Evolutionary conservation across 2,888 invertebrate genomes (phyloP).

Genomic region (Drosophila subsilvestris): DNA sequence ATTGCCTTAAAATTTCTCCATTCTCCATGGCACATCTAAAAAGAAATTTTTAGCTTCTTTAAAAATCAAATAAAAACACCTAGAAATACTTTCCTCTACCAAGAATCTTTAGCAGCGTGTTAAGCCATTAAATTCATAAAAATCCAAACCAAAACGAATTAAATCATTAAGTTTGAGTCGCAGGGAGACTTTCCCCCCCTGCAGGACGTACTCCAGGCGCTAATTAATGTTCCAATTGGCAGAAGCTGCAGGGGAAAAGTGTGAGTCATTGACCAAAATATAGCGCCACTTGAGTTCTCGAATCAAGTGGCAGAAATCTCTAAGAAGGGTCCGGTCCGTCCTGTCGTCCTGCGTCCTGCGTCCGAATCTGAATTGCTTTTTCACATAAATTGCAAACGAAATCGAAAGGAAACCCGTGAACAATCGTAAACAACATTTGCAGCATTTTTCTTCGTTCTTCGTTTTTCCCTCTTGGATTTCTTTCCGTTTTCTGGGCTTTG

Average conservation of each 20-base stretch:
- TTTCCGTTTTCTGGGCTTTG: constrained; percentile 19
- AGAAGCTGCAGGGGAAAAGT: constrained; percentile 16
- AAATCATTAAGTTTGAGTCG: constrained; percentile 22
- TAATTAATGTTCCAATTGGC: constrained; percentile 34
- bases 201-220: constrained; percentile 5
- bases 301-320: constrained; percentile 9
- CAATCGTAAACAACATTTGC: constrained; percentile 77
- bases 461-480: constrained; percentile 12
- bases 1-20: too few species aligned
- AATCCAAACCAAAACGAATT: constrained; percentile 22
- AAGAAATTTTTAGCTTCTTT: neutral
- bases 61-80: too few species aligned
- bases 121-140: neutral
- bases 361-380: constrained; percentile 49
- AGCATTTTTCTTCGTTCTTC: constrained; percentile 41
- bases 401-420: constrained; percentile 80
- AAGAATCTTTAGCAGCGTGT: neutral
- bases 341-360: neutral
- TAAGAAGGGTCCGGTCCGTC: neutral
- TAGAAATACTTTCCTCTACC: too few species aligned
- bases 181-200: neutral
- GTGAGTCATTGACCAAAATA: constrained; percentile 54
- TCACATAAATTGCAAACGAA: constrained; percentile 73
- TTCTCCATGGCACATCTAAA: too few species aligned
- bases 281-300: constrained; percentile 54